A percentile compares a stretch with the other conserved stretches of the same genome.
Evolutionary conservation across 2,113 vertebrate species (phyloP).

Genomic region (Chionodraco myersi): DNA sequence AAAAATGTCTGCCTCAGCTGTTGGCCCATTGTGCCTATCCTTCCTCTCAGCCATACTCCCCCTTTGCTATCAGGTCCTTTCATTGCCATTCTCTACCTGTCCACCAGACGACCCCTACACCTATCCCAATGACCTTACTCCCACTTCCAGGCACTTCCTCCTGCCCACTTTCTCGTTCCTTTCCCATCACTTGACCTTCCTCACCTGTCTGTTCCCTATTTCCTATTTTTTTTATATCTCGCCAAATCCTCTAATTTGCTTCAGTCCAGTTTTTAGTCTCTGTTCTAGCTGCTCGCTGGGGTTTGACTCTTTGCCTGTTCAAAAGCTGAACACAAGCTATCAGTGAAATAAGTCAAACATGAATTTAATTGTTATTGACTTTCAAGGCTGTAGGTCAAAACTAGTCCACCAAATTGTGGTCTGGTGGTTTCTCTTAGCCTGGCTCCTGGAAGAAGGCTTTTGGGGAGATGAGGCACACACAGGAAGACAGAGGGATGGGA

Average conservation of each 20-base stretch:
- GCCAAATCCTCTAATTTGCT: not conserved
- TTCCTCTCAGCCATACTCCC: no score
- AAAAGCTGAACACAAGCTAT: not conserved
- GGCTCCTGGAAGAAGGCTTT: constrained; percentile 37
- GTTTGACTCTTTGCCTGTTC: not conserved
- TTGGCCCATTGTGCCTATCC: not conserved
- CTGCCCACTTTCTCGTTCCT: not conserved
- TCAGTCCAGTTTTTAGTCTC: not conserved
- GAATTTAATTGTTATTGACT: not conserved
- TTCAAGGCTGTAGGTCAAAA: constrained; percentile 9
- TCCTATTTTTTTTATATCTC: not conserved
- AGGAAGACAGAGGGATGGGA: constrained; percentile 42
- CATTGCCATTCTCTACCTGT: not conserved
- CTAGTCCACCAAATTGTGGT: constrained; percentile 13
- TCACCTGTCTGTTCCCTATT: not conserved
- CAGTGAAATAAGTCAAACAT: not conserved
- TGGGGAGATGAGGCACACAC: constrained; percentile 55
- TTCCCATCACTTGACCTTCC: not conserved
- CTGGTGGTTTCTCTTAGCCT: constrained; percentile 14
- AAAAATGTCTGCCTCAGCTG: not conserved
- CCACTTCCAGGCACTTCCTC: not conserved
- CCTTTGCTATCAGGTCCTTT: not conserved
- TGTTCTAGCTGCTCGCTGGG: not conserved
- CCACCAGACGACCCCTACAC: not conserved
- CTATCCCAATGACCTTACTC: not conserved